phyloP scores from a whole-genome alignment of 2,888 invertebrate genomes.

The Amblyteles armatorius region DNA sequence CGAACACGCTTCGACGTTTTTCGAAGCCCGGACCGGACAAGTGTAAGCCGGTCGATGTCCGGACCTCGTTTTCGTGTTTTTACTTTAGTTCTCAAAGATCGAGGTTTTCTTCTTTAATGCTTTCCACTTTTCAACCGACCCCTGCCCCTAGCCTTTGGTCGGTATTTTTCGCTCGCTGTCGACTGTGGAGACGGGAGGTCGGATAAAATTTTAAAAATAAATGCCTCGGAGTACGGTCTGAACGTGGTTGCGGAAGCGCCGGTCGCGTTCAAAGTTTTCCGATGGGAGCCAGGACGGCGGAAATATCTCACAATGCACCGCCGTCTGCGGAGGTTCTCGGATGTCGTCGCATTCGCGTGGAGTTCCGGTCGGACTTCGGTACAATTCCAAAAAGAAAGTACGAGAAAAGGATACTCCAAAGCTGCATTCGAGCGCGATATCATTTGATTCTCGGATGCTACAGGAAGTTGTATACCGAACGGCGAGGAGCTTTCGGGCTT shows the following conservation, averaged over 20 bases:
- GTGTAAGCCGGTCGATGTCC: background rate
- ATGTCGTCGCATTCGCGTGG: background rate
- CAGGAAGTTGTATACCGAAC: background rate
- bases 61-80: background rate
- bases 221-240: background rate
- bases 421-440: constrained; percentile 36
- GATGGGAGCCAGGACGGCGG: background rate
- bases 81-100: background rate
- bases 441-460: constrained; percentile 29
- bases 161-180: background rate
- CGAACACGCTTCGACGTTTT: background rate
- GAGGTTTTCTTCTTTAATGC: background rate
- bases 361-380: background rate
- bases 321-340: background rate
- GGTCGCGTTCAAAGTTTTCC: background rate
- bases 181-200: background rate
- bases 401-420: background rate
- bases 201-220: background rate
- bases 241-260: background rate
- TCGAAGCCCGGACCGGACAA: background rate
- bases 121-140: background rate
- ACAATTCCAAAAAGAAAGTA: background rate
- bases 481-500: constrained; percentile 32
- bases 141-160: no score
- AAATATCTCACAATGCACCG: background rate